phyloP scores from a whole-genome alignment of 2,113 vertebrate species.

The Eurypyga helias region DNA sequence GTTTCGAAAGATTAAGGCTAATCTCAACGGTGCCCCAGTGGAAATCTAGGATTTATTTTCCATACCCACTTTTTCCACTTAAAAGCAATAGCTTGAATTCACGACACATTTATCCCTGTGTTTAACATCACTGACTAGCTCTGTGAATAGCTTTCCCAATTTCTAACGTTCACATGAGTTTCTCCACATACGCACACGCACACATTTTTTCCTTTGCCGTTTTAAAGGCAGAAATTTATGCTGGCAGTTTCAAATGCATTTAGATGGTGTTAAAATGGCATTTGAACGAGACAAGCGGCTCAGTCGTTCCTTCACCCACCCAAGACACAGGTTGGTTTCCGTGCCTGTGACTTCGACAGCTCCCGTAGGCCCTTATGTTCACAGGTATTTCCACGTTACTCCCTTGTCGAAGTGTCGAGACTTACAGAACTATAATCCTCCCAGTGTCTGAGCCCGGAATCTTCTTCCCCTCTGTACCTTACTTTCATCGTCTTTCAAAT shows the following conservation, averaged over 20 bases:
- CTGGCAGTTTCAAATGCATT: not conserved
- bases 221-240: not conserved
- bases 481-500: not conserved
- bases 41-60: slow-evolving; percentile 29
- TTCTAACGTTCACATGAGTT: not conserved
- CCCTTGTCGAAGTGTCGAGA: not conserved
- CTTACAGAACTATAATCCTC: not conserved
- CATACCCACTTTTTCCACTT: not conserved
- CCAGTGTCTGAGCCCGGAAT: not conserved
- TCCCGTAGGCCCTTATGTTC: not conserved
- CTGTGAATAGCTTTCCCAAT: not conserved
- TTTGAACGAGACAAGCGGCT: not conserved
- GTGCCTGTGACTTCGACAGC: not conserved
- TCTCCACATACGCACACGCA: accelerated
- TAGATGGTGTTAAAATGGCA: not conserved
- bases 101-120: not conserved
- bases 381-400: not conserved
- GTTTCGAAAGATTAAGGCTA: not conserved
- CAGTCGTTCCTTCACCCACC: not conserved
- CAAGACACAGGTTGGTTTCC: not conserved
- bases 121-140: not conserved
- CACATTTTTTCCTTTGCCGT: not conserved
- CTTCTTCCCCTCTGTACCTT: not conserved
- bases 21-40: not conserved
- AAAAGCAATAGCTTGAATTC: not conserved